Percentiles rank a stretch among this genome's conserved stretches.
phyloP scores from a whole-genome alignment of 2,113 vertebrate genomes.

The Ploceus nigricollis region DNA sequence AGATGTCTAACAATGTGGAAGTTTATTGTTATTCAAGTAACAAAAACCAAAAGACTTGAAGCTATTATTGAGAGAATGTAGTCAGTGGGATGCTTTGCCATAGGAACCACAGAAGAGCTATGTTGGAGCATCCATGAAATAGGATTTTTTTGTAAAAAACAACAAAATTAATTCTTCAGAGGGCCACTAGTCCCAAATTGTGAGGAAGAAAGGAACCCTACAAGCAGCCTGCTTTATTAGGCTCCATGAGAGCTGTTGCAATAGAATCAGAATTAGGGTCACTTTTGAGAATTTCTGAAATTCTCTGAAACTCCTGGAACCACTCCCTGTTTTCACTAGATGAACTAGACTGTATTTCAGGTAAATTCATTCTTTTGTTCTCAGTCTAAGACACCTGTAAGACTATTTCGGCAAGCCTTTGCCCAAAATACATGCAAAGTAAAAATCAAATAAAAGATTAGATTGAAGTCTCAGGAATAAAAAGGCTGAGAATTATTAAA shows the following conservation, averaged over 20 bases:
- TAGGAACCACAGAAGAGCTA: neutral
- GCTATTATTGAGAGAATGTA: neutral
- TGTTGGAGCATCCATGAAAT: neutral
- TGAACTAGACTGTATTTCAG: neutral
- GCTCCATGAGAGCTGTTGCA: neutral
- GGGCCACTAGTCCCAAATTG: neutral
- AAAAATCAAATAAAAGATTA: neutral
- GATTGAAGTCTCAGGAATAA: neutral
- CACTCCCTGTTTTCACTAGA: neutral
- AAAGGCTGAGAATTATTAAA: constrained; percentile 24
- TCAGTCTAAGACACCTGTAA: neutral
- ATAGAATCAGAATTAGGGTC: neutral
- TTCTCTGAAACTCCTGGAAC: neutral
- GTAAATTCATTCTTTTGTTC: neutral
- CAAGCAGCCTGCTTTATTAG: neutral
- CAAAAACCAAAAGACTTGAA: neutral
- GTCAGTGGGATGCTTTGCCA: neutral
- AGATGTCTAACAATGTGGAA: neutral
- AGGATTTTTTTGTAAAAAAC: neutral
- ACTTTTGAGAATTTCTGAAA: neutral
- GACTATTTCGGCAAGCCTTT: neutral
- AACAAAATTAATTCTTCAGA: neutral
- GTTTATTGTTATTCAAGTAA: neutral
- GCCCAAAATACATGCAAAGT: neutral
- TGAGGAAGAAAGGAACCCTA: neutral